A percentile compares a stretch with the other conserved stretches of the same genome.
Evolutionary conservation across 2,113 vertebrate species (phyloP).

Genomic region (Acrocephalus kingi): DNA sequence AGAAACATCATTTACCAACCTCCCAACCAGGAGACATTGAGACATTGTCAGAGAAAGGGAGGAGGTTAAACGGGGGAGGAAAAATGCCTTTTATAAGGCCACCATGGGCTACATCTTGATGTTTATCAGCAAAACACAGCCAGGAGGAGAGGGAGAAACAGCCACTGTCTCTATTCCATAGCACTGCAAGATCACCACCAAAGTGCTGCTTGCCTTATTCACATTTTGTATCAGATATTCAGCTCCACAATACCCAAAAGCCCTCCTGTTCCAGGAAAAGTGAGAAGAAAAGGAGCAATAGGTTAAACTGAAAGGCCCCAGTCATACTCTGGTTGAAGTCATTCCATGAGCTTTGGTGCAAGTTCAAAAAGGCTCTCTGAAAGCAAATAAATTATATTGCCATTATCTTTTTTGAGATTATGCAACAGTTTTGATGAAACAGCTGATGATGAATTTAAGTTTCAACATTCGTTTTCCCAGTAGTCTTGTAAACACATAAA

Average conservation of each 20-base stretch:
- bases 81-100: background rate
- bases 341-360: background rate
- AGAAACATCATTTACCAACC: slow-evolving; percentile 36
- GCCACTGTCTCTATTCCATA: background rate
- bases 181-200: background rate
- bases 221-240: background rate
- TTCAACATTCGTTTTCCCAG: slow-evolving; percentile 27
- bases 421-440: background rate
- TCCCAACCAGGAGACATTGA: background rate
- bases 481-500: slow-evolving; percentile 11
- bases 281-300: background rate
- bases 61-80: background rate
- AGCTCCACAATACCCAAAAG: background rate
- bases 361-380: background rate
- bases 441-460: slow-evolving; percentile 29
- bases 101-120: background rate
- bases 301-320: background rate
- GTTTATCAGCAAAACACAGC: background rate
- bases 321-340: background rate
- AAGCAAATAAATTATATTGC: background rate
- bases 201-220: background rate
- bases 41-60: background rate
- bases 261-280: background rate
- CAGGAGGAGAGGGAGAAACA: background rate
- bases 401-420: slow-evolving; percentile 11